These are phyloP conservation scores for Julus scanicus DNA, from an alignment of 2,888 invertebrate genomes.

Conservation along the genomic window DNA sequence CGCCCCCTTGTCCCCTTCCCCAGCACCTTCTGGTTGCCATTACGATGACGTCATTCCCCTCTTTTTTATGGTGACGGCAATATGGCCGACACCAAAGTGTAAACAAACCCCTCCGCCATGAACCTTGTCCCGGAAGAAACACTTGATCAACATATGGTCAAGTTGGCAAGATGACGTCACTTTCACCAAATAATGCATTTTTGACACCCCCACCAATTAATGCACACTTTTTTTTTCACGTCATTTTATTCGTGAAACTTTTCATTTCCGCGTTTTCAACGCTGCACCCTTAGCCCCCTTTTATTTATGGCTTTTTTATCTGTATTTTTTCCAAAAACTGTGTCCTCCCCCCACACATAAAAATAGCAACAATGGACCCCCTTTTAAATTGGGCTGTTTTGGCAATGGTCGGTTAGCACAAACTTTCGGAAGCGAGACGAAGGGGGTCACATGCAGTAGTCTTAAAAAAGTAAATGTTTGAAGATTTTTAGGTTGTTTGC, in stretches of 20 bases:
- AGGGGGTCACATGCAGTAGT: background rate
- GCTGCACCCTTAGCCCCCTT: conserved; percentile 9
- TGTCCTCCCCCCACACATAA: background rate
- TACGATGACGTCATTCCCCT: conserved; percentile 28
- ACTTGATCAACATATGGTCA: conserved; percentile 43
- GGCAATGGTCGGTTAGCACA: background rate
- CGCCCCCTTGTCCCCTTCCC: background rate
- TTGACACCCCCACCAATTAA: conserved; percentile 24
- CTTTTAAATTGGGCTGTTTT: conserved; percentile 43
- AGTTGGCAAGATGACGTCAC: conserved; percentile 17
- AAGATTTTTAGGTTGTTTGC: too few species aligned
- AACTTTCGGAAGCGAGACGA: background rate
- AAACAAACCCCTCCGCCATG: conserved; percentile 37
- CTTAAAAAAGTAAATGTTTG: too few species aligned
- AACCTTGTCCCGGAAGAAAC: conserved; percentile 43
- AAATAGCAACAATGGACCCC: conserved; percentile 43
- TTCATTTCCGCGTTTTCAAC: conserved; percentile 18
- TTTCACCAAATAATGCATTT: background rate
- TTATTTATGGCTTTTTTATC: conserved; percentile 43
- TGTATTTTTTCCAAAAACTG: conserved; percentile 19
- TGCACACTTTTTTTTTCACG: background rate
- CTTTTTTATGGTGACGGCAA: conserved; percentile 43
- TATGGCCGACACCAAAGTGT: conserved; percentile 12
- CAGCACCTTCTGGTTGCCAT: conserved; percentile 11
- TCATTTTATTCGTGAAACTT: background rate